phyloP scores from a whole-genome alignment of 1,140 invertebrate species.

The Dendroctonus valens region DNA sequence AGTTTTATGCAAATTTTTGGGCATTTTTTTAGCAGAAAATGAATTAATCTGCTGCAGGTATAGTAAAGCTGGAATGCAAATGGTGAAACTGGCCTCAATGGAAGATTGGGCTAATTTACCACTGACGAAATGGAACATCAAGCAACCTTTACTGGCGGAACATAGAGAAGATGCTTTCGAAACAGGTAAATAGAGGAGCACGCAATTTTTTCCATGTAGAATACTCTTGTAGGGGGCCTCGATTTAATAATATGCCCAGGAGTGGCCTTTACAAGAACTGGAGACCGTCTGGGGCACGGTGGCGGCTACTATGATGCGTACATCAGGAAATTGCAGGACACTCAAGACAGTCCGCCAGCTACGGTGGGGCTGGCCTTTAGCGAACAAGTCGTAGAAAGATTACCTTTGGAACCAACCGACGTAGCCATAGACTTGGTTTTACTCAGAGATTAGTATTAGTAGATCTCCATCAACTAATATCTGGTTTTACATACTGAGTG shows the following conservation, averaged over 20 bases:
- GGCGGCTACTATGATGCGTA: conserved; percentile 90
- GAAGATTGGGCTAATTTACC: conserved; percentile 70
- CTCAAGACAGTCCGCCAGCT: conserved; percentile 52
- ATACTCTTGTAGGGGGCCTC: no score
- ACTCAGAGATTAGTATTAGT: no score
- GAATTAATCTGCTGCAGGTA: conserved; percentile 46
- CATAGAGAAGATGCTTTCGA: conserved; percentile 69
- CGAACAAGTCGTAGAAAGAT: conserved; percentile 74
- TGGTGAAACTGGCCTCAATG: conserved; percentile 65
- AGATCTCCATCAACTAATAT: no score
- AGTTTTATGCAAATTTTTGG: not conserved
- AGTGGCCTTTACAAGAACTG: conserved; percentile 77
- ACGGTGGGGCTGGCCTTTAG: conserved; percentile 77
- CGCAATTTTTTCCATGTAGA: no score
- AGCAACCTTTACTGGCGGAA: conserved; percentile 70
- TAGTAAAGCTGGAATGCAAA: conserved; percentile 63
- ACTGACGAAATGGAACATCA: conserved; percentile 82
- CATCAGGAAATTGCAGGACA: conserved; percentile 53
- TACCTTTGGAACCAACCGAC: conserved; percentile 73
- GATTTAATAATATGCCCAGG: conserved; percentile 89
- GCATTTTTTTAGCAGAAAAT: not conserved
- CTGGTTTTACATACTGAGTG: conserved; percentile 55
- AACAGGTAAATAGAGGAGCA: conserved; percentile 58
- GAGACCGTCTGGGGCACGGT: conserved; percentile 80
- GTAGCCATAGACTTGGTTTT: conserved; percentile 70